Percentiles rank a stretch among this genome's conserved stretches.
Evolutionary conservation across 2,113 vertebrate species (phyloP).

Genomic region (cattle (Bos taurus)): ARS-UCD2.0 NC_037332.1:108567001-108567500

Average conservation of each 20-base stretch:
- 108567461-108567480: not conserved
- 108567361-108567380: slow-evolving; percentile 43
- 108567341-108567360: not conserved
- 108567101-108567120: not conserved
- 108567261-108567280: not conserved
- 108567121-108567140: not conserved
- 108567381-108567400: not conserved
- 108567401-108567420: not conserved
- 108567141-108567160: not conserved
- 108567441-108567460: not conserved
- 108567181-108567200: not conserved
- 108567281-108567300: not conserved
- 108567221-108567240: not conserved
- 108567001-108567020: not conserved
- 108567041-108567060: not conserved
- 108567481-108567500: not conserved
- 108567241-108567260: not conserved
- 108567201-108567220: not conserved
- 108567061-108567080: not conserved
- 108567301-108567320: not conserved
- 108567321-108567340: not conserved
- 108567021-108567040: not conserved
- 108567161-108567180: not conserved
- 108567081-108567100: not conserved
- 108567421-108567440: slow-evolving; percentile 27